Conservation (phyloP, 2,113 vertebrate genomes). For the Cromileptes altivelis region DNA sequence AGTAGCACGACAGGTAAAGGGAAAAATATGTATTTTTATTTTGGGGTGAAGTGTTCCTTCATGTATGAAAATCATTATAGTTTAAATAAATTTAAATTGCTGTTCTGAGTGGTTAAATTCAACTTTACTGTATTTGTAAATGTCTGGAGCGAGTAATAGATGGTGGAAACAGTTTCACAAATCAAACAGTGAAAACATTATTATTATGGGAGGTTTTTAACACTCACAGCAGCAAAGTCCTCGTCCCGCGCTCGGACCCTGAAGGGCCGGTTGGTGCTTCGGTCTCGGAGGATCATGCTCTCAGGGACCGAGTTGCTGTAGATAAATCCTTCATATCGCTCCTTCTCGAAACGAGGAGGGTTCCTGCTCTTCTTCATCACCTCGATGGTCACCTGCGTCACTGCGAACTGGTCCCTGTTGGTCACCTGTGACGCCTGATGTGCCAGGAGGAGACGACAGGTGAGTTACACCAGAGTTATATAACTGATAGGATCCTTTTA, state of each 20-base stretch:
- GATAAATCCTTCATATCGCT: constrained; percentile 79
- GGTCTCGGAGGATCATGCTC: constrained; percentile 87
- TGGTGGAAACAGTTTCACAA: too few species aligned
- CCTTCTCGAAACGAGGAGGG: constrained; percentile 84
- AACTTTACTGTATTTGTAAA: too few species aligned
- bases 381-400: constrained; percentile 85
- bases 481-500: too few species aligned
- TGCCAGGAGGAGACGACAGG: too few species aligned
- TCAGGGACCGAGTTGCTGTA: constrained; percentile 76
- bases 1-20: too few species aligned
- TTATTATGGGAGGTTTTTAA: background rate
- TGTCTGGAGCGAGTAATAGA: too few species aligned
- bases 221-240: constrained; percentile 80
- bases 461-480: background rate
- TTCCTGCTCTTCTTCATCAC: constrained; percentile 86
- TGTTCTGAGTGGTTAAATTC: too few species aligned
- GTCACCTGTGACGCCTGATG: constrained; percentile 87
- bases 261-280: constrained; percentile 80
- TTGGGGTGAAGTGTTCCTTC: too few species aligned
- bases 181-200: too few species aligned
- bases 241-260: constrained; percentile 82
- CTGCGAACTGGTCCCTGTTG: constrained; percentile 86
- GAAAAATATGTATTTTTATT: too few species aligned
- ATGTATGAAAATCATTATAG: too few species aligned
- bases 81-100: too few species aligned